Evolutionary conservation across 1,140 invertebrate species (phyloP).

Genomic region (Brachionus koreanus): DNA sequence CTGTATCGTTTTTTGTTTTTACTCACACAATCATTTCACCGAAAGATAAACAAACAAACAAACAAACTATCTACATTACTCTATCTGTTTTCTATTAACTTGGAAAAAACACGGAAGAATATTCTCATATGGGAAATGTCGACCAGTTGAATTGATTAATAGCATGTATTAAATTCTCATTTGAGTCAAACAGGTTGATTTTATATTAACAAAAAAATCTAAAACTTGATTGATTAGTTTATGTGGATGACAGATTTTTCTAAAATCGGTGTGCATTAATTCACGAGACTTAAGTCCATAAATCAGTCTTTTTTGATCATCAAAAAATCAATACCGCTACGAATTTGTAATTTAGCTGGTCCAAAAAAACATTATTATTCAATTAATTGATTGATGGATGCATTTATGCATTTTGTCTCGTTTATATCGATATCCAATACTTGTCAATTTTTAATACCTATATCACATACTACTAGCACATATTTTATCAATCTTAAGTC

Average conservation of each 20-base stretch:
- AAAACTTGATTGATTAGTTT: constrained; percentile 11
- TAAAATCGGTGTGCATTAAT: not conserved
- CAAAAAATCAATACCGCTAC: constrained; percentile 9
- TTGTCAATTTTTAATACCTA: constrained; percentile 13
- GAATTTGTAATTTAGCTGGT: not conserved
- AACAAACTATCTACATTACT: not conserved
- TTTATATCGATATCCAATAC: constrained; percentile 14
- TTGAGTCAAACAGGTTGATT: constrained; percentile 16
- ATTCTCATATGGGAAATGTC: constrained; percentile 21
- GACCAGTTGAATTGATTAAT: constrained; percentile 34
- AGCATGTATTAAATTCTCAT: constrained; percentile 25
- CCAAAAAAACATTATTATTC: not conserved
- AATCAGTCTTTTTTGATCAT: constrained; percentile 26
- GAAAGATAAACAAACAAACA: constrained; percentile 39
- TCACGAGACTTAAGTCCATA: constrained; percentile 22
- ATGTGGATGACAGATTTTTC: constrained; percentile 23
- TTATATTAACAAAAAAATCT: not conserved
- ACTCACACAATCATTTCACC: constrained; percentile 14
- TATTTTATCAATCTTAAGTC: constrained; percentile 18
- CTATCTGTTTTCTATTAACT: constrained; percentile 33
- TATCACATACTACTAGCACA: constrained; percentile 3
- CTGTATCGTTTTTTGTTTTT: constrained; percentile 15
- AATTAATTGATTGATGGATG: not conserved
- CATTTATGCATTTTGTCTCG: not conserved
- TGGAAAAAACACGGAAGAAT: not conserved